phyloP scores from a whole-genome alignment of 2,888 invertebrate species.

The Stenchaetothrips biformis region DNA sequence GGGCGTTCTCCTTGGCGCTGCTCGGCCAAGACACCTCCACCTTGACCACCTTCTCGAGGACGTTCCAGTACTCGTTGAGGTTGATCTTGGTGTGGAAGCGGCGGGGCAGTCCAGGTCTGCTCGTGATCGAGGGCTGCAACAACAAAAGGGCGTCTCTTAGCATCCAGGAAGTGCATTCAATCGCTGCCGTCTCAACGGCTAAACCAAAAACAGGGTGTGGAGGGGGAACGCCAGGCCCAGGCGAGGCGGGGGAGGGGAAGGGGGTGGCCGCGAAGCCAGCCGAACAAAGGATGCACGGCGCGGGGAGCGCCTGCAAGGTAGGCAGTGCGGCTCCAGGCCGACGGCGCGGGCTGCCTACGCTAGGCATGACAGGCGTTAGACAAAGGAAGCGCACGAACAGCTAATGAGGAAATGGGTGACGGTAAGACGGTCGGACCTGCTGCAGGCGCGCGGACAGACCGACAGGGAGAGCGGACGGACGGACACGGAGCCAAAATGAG shows the following conservation, averaged over 20 bases:
- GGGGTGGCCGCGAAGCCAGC: neutral
- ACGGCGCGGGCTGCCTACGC: neutral
- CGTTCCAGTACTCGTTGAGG: conserved; percentile 18
- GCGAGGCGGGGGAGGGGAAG: neutral
- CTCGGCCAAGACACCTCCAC: conserved; percentile 1
- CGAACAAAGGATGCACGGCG: neutral
- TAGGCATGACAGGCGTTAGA: neutral
- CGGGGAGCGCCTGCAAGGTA: neutral
- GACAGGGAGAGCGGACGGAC: too few relatives aligned
- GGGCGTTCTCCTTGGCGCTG: neutral
- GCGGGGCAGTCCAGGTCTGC: conserved; percentile 2
- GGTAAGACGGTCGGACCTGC: too few relatives aligned
- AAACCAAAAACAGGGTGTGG: too few relatives aligned
- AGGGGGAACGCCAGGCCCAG: neutral
- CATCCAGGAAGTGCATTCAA: conserved; percentile 9
- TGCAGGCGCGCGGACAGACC: too few relatives aligned
- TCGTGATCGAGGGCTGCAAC: neutral
- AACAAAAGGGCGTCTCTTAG: neutral
- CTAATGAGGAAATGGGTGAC: too few relatives aligned
- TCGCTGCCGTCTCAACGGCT: neutral
- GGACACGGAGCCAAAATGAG: too few relatives aligned
- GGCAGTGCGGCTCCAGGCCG: neutral
- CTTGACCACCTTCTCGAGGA: conserved; percentile 11
- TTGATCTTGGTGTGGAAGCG: conserved; percentile 22
- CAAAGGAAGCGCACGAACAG: too few relatives aligned